Base-by-base conservation (phyloP, 2,797 vertebrate genomes). In the Peromyscus nudipes region DNA sequence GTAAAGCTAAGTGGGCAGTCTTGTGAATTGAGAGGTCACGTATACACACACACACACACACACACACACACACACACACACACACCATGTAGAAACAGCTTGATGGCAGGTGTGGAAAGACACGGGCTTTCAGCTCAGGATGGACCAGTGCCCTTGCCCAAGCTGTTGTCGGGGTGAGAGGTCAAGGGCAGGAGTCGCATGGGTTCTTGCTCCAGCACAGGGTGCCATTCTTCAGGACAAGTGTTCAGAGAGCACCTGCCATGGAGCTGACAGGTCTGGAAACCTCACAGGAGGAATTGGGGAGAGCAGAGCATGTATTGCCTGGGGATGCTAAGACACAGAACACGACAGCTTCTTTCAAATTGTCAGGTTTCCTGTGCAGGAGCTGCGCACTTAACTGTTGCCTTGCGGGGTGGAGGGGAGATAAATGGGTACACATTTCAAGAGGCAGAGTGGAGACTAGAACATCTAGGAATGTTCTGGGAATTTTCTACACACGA, bases 71-170 rank as follows among this genome's bases (percentile, higher is more conserved):
- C 76, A 60, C 23, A 37, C n/a, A 21, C 69, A 4, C n/a, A 52
- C 52, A 52, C 52, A 52, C 65, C 29, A 60, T n/a, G 52, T 37
- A 91, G 40, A 75, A 91, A 62, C 29, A 31, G 16, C 43, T 55
- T 0, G 0, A 3, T 17, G 6, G 31, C 13, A 40, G 67, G 1
- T 52, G 0, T 67, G 4, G 43, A 76, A 69, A 92, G 49, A 0
- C 27, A 1, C 4, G 1, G 43, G 9, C 34, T 64, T 88, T 12
- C 67, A 29, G 11, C 16, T 76, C 16, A 27, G n/a, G 65, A 52
- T 37, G 67, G 57, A 86, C 27, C 21, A 37, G 7, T 21, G 9
- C 31, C 4, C 34, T 60, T 55, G 23, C n/a, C 25, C 29, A 49
- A 37, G 43, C 40, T 84, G 11, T 57, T 77, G 4, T n/a, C 17